Evolutionary conservation across 2,888 invertebrate genomes (phyloP).

Genomic region (Tachina lurida): DNA sequence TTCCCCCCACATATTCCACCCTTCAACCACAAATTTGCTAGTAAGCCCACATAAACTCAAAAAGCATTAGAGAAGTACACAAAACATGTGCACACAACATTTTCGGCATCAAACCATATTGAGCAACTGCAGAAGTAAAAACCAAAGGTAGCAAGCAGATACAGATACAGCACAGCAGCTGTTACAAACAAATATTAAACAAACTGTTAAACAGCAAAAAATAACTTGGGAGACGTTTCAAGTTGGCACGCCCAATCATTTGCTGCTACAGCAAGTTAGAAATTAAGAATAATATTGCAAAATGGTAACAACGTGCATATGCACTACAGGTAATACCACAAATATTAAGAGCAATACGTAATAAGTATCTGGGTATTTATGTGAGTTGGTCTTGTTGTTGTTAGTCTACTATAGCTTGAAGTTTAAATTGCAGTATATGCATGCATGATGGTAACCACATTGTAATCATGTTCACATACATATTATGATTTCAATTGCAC

Average conservation of each 20-base stretch:
- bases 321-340: slow-evolving; percentile 20
- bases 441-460: slow-evolving; percentile 61
- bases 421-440: slow-evolving; percentile 40
- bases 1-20: not conserved
- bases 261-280: slow-evolving; percentile 66
- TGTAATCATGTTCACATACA: slow-evolving; percentile 70
- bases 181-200: slow-evolving; percentile 30
- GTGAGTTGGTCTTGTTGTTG: not conserved
- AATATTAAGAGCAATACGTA: slow-evolving; percentile 21
- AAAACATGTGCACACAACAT: not conserved
- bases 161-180: slow-evolving; percentile 42
- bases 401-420: slow-evolving; percentile 30
- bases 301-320: slow-evolving; percentile 34
- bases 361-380: not conserved
- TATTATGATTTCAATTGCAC: slow-evolving; percentile 62
- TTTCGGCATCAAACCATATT: slow-evolving; percentile 23
- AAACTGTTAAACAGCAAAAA: slow-evolving; percentile 8
- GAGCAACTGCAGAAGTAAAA: too few species aligned
- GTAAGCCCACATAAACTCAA: too few species aligned
- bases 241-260: slow-evolving; percentile 72
- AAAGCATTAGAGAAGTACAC: not conserved
- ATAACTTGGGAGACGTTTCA: slow-evolving; percentile 41
- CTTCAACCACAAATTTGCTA: too few species aligned
- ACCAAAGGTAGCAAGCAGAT: slow-evolving; percentile 23
- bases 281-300: slow-evolving; percentile 65